A percentile compares a stretch with the other conserved stretches of the same genome.
These are phyloP conservation scores for Pseudomugil gertrudae DNA, from an alignment of 2,797 vertebrate genomes.

Conservation along the genomic window DNA sequence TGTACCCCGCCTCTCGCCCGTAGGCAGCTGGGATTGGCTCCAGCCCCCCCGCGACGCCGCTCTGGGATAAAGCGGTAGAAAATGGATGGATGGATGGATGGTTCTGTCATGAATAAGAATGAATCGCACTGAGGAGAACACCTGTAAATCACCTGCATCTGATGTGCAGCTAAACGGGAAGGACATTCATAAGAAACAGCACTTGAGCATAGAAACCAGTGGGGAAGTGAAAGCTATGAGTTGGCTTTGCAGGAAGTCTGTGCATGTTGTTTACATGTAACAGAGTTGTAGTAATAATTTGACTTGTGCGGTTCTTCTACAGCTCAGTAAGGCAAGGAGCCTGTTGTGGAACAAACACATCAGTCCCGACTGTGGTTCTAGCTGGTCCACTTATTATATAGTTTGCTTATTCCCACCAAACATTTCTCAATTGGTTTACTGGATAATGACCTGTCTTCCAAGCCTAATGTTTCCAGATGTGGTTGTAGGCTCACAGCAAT, in stretches of 20 bases:
- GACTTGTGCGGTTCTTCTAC: conserved; percentile 5
- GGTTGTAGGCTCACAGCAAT: conserved; percentile 72
- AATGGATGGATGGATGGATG: too few relatives aligned
- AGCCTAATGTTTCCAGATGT: conserved; percentile 83
- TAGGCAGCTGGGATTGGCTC: too few relatives aligned
- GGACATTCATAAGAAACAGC: conserved; percentile 4
- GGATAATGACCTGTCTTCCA: conserved; percentile 77
- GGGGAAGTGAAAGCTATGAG: too few relatives aligned
- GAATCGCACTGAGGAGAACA: not conserved
- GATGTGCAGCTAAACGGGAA: not conserved
- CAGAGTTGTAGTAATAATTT: not conserved
- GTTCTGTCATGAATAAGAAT: too few relatives aligned
- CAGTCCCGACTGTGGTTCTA: conserved; percentile 62
- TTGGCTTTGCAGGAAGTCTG: conserved; percentile 17
- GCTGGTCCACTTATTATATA: conserved; percentile 50
- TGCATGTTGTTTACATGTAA: conserved; percentile 17
- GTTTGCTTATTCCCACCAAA: conserved; percentile 61
- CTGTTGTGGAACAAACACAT: conserved; percentile 44
- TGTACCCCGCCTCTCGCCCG: too few relatives aligned
- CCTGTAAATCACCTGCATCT: conserved; percentile 4
- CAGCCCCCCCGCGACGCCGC: too few relatives aligned
- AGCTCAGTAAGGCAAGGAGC: conserved; percentile 16
- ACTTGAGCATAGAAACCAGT: too few relatives aligned
- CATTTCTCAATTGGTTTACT: conserved; percentile 62
- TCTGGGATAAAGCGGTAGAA: too few relatives aligned